A percentile compares a stretch with the other conserved stretches of the same genome.
Evolutionary conservation across 2,797 vertebrate species (phyloP).

Genomic region (Triplophysa yarkandensis): DNA sequence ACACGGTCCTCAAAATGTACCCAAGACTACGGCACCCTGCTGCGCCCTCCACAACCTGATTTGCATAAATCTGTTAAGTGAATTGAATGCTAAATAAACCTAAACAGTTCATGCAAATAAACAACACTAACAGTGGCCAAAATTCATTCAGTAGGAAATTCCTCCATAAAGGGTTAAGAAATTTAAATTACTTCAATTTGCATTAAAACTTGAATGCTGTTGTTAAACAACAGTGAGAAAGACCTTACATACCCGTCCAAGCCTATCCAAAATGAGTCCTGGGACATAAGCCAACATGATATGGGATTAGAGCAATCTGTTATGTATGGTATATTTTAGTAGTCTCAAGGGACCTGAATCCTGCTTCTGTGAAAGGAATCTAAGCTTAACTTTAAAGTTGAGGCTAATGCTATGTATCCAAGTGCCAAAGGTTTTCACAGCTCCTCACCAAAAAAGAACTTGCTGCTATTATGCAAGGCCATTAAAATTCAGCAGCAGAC

Average conservation of each 20-base stretch:
- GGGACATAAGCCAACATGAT: slow-evolving; percentile 34
- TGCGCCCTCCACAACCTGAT: background rate
- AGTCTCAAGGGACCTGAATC: slow-evolving; percentile 27
- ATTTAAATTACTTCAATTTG: background rate
- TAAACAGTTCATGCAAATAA: background rate
- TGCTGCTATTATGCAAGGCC: slow-evolving; percentile 63
- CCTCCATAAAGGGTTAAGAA: background rate
- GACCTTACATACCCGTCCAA: slow-evolving; percentile 39
- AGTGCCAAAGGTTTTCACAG: slow-evolving; percentile 56
- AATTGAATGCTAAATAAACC: slow-evolving; percentile 4
- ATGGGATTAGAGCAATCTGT: slow-evolving; percentile 45
- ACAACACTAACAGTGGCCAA: background rate
- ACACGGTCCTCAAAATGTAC: background rate
- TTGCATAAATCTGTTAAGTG: background rate
- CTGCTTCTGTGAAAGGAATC: slow-evolving; percentile 52
- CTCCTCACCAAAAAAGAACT: slow-evolving; percentile 61
- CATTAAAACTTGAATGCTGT: background rate
- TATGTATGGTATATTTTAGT: slow-evolving; percentile 55
- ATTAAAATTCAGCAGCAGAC: slow-evolving; percentile 71
- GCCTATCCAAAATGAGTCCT: slow-evolving; percentile 28
- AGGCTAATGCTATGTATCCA: slow-evolving; percentile 44
- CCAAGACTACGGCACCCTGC: background rate
- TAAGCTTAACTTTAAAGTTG: slow-evolving; percentile 48
- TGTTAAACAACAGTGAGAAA: slow-evolving; percentile 10
- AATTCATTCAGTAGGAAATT: background rate